Base-by-base conservation (phyloP, 2,797 vertebrate genomes). In the Sciurus carolinensis region DNA sequence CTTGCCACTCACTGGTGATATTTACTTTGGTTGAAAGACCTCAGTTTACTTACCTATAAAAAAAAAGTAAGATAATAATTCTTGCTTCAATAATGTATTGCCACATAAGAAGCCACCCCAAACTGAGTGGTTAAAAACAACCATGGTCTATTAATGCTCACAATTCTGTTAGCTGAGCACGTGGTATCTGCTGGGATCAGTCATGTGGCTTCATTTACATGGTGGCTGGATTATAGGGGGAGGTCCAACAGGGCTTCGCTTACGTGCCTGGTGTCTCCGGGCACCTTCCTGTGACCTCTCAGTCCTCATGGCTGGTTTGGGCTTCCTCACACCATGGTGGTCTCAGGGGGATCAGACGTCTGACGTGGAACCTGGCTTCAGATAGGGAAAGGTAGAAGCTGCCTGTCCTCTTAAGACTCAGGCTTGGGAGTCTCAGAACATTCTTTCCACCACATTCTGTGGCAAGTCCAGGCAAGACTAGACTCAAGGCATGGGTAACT, bases 11-110 rank as follows among this genome's bases (percentile, higher is more conserved):
- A 47, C 62, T 24, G 30, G 17, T 33, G 39, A 24, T 30, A 3
- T 66, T 39, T 71, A 59, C 52, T 93, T 90, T 79, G n/a, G 14
- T 62, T 75, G 81, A 28, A 15, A 26, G 75, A 30, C 28, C 75
- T 81, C 24, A 39, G 67, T 66, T 80, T 67, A 81, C 17, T 50
- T 69, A 20, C 26, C 10, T 47, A 4, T 73, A 57, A 44, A 67
- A 47, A 47, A 3, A 66, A 86, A 80, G 36, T 20, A 36, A 81
- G 54, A 66, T 24, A 50, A 33, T 44, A 42, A 15, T 30, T 82
- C 39, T 24, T 39, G 7, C 42, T 80, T 80, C 30, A 15, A 2
- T 36, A 3, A 44, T 36, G 24, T 57, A 66, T 50, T 24, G 39
- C 3, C 30, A 18, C 20, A 24, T 54, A 82, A 54, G 88, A 80